Evolutionary conservation across 1,140 invertebrate species (phyloP), one percentile per base, ranked within the genome.

Genomic region (Zaprionus taronus): DNA sequence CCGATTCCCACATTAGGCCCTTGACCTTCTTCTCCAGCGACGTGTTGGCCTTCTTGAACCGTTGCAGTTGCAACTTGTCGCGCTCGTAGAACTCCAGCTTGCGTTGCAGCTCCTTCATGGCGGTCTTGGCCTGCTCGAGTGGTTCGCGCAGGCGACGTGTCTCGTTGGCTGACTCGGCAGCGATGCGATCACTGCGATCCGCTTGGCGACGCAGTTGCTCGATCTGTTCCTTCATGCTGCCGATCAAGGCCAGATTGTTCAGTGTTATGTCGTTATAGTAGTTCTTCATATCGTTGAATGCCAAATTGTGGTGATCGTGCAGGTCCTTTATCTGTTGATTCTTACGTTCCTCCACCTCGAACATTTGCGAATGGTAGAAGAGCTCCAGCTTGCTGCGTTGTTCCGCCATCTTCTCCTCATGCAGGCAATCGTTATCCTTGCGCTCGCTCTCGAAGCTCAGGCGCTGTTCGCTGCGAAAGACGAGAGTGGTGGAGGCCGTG

Each of bases 201-300:
- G 97, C 96, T 63, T 96, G 95, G 86, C 95, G 96, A 82, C 97
- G 96, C 93, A 97, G 95, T 12, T 95, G 95, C 87, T 97, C 96
- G 93, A 98, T 95, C 95, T 99, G 96, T 91, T 97, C 96, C 95
- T 98, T 97, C 38, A 98, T 93, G 83, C 95, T 96, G 74, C 95
- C 95, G 34, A 98, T 98, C 9, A 98, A 93, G 58, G 95, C 96
- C 68, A 99, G 94, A 93, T 98, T 99, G 91, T 98, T 98, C 1
- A 98, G 93, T 1, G 97, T 98, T 47, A 99, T 98, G 79, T 98
- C 97, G 84, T 98, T 98, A 81, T 98, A 99, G 93, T 98, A 99
- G 92, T 96, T 97, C 93, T 98, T 98, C 90, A 98, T 96, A 91
- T 98, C 96, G 51, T 95, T 94, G 91, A 98, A 97, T 1, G 96